Conservation (phyloP, 2,888 invertebrate species). For the Andricus curvator region DNA sequence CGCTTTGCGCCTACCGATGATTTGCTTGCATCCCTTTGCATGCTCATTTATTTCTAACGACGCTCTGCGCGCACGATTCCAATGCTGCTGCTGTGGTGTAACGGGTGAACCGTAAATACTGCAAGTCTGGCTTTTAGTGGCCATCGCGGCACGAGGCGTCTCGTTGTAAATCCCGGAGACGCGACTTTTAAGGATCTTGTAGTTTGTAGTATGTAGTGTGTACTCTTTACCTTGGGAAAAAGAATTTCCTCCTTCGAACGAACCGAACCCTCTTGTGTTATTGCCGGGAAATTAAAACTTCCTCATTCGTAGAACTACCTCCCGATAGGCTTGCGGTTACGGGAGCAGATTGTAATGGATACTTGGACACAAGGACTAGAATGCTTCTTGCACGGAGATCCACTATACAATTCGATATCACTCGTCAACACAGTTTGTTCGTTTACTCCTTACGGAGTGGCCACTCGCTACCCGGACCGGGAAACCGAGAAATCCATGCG, state of each 20-base stretch:
- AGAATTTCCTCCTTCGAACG: conserved; percentile 1
- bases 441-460: neutral
- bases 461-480: too few relatives aligned
- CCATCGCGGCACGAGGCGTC: conserved; percentile 34
- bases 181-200: conserved; percentile 26
- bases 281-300: conserved; percentile 29
- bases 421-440: conserved; percentile 1
- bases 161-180: conserved; percentile 30
- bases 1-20: conserved; percentile 62
- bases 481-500: too few relatives aligned
- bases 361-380: neutral
- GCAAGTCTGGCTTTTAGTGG: conserved; percentile 38
- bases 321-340: neutral
- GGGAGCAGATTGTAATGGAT: conserved; percentile 10
- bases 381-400: conserved; percentile 7
- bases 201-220: neutral
- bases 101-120: conserved; percentile 42
- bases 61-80: conserved; percentile 42
- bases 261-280: neutral
- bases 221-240: neutral
- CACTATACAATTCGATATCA: conserved; percentile 8
- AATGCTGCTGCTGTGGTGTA: conserved; percentile 16
- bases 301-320: neutral
- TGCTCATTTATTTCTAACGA: conserved; percentile 57
- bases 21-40: conserved; percentile 57